Evolutionary conservation across 2,888 invertebrate genomes (phyloP).

Genomic region (Aphodius sticticus): DNA sequence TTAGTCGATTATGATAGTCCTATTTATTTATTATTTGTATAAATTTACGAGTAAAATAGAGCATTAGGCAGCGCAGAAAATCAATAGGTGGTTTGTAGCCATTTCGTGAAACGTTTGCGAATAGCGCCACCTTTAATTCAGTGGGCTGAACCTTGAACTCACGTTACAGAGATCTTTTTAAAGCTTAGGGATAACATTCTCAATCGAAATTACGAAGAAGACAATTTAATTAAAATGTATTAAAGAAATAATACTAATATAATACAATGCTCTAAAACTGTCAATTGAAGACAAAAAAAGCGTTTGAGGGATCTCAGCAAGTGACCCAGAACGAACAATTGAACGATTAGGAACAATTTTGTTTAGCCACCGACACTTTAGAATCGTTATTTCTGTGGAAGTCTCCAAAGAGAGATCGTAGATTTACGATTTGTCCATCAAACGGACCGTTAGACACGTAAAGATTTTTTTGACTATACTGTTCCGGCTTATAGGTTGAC

Average conservation of each 20-base stretch:
- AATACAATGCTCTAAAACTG: not conserved
- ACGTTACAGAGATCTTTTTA: not conserved
- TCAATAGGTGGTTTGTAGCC: not conserved
- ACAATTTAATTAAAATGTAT: too few species aligned
- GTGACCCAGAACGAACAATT: not conserved
- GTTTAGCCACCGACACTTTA: not conserved
- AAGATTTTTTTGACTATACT: too few species aligned
- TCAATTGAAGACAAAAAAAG: not conserved
- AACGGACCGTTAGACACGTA: too few species aligned
- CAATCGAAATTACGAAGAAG: too few species aligned
- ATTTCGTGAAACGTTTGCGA: not conserved
- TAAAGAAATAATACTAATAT: too few species aligned
- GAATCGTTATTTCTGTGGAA: too few species aligned
- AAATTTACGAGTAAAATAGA: not conserved
- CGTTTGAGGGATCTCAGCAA: not conserved
- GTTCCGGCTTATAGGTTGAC: too few species aligned
- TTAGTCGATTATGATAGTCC: not conserved
- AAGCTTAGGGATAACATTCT: not conserved
- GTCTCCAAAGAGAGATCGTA: too few species aligned
- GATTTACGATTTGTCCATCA: too few species aligned
- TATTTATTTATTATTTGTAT: not conserved
- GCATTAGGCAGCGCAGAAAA: not conserved
- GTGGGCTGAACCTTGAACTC: not conserved
- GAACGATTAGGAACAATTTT: not conserved
- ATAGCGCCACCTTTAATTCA: not conserved